Evolutionary conservation across 2,113 vertebrate genomes (phyloP).

Genomic region (Sprattus sprattus): DNA sequence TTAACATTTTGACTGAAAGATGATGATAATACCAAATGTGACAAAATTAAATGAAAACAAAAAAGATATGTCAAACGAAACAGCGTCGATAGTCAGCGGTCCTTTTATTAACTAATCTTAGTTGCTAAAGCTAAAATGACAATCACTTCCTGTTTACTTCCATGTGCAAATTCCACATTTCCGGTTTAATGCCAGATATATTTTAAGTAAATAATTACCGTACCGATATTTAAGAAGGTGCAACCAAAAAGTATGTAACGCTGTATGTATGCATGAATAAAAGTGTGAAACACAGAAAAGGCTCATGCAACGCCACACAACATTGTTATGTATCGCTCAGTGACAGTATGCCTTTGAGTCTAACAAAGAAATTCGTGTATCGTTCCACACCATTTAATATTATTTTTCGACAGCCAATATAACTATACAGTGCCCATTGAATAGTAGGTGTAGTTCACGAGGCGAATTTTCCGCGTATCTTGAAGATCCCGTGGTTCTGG

Average conservation of each 20-base stretch:
- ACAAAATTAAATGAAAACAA: background rate
- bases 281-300: background rate
- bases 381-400: too few species aligned
- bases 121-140: background rate
- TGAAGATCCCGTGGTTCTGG: background rate
- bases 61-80: background rate
- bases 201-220: background rate
- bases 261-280: background rate
- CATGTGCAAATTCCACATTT: background rate
- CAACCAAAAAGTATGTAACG: background rate
- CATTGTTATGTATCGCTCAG: background rate
- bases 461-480: too few species aligned
- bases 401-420: too few species aligned
- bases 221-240: background rate
- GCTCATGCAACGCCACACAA: background rate
- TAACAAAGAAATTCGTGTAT: background rate
- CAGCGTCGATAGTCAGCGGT: background rate
- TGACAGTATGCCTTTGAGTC: background rate
- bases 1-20: background rate
- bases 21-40: background rate
- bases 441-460: too few species aligned
- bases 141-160: conserved; percentile 14
- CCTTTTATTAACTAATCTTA: background rate
- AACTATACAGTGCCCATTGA: too few species aligned
- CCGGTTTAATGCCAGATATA: background rate